These are phyloP conservation scores for Cassiopea xamachana DNA, from an alignment of 30 jellyfish, hydroid and myxozoan species.

Conservation along the genomic window DNA sequence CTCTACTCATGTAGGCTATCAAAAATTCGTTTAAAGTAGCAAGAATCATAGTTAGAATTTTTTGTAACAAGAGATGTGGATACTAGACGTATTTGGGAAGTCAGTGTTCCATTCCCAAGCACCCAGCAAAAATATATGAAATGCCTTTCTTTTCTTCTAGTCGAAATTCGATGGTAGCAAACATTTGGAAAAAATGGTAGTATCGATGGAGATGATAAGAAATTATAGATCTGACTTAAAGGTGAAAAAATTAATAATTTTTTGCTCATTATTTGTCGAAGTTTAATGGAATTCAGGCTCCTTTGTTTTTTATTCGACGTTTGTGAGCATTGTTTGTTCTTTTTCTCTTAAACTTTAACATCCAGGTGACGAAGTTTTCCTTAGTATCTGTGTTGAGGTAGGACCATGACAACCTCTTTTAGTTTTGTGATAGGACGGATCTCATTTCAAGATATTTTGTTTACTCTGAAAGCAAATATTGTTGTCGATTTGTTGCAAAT, in stretches of 20 bases:
- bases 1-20: not conserved
- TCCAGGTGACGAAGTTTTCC: too few species aligned
- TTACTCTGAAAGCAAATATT: too few species aligned
- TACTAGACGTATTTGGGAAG: too few species aligned
- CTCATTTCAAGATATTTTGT: too few species aligned
- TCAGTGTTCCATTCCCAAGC: too few species aligned
- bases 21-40: not conserved
- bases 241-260: not conserved
- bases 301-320: not conserved
- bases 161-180: conserved; percentile 57
- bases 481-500: too few species aligned
- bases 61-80: not conserved
- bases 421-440: too few species aligned
- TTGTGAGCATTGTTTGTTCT: too few species aligned
- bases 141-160: not conserved
- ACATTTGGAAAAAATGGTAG: conserved; percentile 38
- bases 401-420: too few species aligned
- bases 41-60: not conserved
- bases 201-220: conserved; percentile 32
- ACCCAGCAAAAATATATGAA: too few species aligned
- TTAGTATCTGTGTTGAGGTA: too few species aligned
- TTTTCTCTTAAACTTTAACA: too few species aligned
- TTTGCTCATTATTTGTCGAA: not conserved
- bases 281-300: not conserved
- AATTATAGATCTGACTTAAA: not conserved